Conservation (phyloP, 2,797 vertebrate species). For the Syngnathus rostellatus region DNA sequence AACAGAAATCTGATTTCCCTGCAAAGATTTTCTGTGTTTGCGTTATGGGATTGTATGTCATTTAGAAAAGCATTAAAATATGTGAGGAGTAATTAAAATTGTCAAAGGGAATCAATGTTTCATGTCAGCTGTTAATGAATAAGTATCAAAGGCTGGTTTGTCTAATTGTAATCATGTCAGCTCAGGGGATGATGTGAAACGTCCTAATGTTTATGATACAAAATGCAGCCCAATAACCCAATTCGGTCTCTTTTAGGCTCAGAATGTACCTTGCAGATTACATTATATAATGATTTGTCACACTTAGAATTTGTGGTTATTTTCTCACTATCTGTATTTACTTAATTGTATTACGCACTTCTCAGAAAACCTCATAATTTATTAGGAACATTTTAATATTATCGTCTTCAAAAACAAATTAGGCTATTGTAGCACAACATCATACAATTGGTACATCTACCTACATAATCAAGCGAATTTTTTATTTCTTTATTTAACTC, state of each 20-base stretch:
- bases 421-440: too few species aligned
- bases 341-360: background rate
- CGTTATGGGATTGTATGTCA: constrained; percentile 45
- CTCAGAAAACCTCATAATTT: too few species aligned
- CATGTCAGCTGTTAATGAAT: constrained; percentile 55
- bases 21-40: constrained; percentile 48
- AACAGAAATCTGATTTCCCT: constrained; percentile 43
- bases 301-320: background rate
- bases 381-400: too few species aligned
- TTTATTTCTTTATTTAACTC: too few species aligned
- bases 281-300: background rate
- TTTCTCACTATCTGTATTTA: background rate
- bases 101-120: constrained; percentile 51
- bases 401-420: too few species aligned
- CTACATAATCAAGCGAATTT: too few species aligned
- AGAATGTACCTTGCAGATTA: background rate
- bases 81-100: constrained; percentile 54
- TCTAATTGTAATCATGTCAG: constrained; percentile 31
- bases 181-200: constrained; percentile 13
- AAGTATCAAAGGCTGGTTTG: constrained; percentile 42
- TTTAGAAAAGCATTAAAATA: constrained; percentile 50
- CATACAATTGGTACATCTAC: too few species aligned
- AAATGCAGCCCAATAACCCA: background rate
- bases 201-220: constrained; percentile 17
- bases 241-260: background rate